Conservation (phyloP, 2,888 invertebrate species). For the Tenthredo notha region DNA sequence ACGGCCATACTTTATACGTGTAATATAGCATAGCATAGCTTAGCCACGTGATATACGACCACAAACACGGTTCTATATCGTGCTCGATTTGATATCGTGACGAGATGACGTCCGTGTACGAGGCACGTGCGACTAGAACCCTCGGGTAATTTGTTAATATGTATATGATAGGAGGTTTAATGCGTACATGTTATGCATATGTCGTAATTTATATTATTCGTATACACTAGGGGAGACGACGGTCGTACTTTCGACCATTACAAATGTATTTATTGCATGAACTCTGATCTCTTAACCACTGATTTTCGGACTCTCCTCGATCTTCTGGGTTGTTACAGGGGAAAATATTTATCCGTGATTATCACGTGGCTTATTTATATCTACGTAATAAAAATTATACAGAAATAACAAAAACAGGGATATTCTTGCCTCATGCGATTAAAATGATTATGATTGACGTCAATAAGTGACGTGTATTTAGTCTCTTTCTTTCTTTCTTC, state of each 20-base stretch:
- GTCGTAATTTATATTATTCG: background rate
- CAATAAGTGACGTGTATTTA: background rate
- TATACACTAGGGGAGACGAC: background rate
- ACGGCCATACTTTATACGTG: background rate
- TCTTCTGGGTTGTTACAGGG: no score
- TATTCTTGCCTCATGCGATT: background rate
- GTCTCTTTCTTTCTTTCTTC: background rate
- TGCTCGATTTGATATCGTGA: background rate
- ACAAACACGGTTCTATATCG: background rate
- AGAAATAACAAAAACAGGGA: background rate
- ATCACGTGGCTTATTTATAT: background rate
- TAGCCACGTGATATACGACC: background rate
- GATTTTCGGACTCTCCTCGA: background rate
- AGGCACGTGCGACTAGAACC: background rate
- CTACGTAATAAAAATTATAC: background rate
- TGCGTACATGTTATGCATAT: background rate
- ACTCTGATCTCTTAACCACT: background rate
- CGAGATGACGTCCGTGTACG: background rate
- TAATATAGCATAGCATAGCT: background rate
- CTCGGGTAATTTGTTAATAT: background rate
- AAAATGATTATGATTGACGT: background rate
- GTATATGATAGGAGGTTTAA: background rate
- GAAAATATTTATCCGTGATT: background rate
- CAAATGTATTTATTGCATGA: background rate
- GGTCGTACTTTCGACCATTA: background rate